These are phyloP conservation scores for Antechinus stuartii DNA, from an alignment of 2,113 vertebrate species.

Conservation along the genomic window DNA sequence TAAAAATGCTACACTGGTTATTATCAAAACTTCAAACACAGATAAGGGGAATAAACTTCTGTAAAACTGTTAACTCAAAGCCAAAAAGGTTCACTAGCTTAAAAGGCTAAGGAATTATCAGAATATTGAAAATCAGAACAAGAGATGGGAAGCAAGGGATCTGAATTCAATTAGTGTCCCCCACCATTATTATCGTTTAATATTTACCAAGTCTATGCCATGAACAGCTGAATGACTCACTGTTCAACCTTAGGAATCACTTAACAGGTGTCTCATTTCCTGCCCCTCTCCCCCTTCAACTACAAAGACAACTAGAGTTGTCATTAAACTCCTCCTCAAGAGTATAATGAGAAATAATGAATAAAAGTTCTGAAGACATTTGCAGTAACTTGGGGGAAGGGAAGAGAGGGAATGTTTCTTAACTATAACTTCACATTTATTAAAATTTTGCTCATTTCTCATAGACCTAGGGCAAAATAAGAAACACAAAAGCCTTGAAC, in stretches of 20 bases:
- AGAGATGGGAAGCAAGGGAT: conserved; percentile 35
- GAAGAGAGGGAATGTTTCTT: not conserved
- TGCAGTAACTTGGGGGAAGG: conserved; percentile 24
- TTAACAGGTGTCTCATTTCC: conserved; percentile 30
- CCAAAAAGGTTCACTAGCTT: conserved; percentile 13
- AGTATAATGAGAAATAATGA: conserved; percentile 12
- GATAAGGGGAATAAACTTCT: not conserved
- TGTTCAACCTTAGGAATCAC: conserved; percentile 32
- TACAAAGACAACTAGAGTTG: not conserved
- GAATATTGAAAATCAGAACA: conserved; percentile 7
- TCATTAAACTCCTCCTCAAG: conserved; percentile 36
- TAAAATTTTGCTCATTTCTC: conserved; percentile 33
- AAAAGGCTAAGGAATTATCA: conserved; percentile 35
- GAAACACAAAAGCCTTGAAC: conserved; percentile 9
- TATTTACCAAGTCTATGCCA: conserved; percentile 23
- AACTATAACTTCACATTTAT: conserved; percentile 16
- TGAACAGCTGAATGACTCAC: conserved; percentile 27
- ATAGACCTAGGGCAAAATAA: conserved; percentile 35
- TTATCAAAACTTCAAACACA: conserved; percentile 7
- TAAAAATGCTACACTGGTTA: conserved; percentile 15
- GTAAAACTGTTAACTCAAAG: conserved; percentile 33
- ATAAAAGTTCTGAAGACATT: conserved; percentile 26
- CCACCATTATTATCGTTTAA: conserved; percentile 12
- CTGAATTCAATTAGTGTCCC: not conserved
- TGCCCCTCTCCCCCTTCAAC: not conserved